Percentiles rank a stretch among this genome's conserved stretches.
Evolutionary conservation across 37 sponge, comb jelly and placozoan species (phyloP).

Genomic region (Ianthella basta): DNA sequence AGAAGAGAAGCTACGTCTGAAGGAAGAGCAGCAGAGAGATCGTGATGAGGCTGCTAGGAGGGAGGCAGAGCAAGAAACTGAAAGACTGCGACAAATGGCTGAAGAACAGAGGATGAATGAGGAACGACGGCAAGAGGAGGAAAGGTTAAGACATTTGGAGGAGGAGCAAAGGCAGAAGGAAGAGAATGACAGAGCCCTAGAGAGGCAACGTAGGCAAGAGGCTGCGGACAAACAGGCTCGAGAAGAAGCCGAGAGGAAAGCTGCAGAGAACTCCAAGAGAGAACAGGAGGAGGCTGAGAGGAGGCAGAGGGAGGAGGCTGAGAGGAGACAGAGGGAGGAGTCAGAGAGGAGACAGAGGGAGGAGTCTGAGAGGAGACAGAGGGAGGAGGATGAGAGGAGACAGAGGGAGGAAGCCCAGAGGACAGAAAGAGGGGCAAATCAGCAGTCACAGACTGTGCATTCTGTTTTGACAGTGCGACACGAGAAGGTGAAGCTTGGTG

Average conservation of each 20-base stretch:
- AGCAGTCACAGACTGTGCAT: not conserved
- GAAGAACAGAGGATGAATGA: conserved; percentile 28
- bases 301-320: not conserved
- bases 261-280: conserved; percentile 11
- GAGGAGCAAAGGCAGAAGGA: conserved; percentile 13
- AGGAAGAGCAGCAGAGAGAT: not conserved
- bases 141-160: not conserved
- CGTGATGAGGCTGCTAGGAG: not conserved
- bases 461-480: not conserved
- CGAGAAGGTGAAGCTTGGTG: conserved; percentile 5
- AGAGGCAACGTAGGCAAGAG: conserved; percentile 48
- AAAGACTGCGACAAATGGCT: not conserved
- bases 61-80: conserved; percentile 13
- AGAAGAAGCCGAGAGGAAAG: conserved; percentile 31
- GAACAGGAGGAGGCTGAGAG: not conserved
- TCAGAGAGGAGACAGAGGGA: conserved; percentile 22
- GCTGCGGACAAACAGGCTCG: conserved; percentile 15
- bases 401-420: conserved; percentile 13
- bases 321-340: conserved; percentile 18
- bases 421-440: not conserved
- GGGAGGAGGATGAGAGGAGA: conserved; percentile 1
- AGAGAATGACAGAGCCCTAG: conserved; percentile 14
- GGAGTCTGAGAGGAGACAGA: not conserved
- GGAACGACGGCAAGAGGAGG: conserved; percentile 34
- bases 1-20: not conserved